phyloP scores from a whole-genome alignment of 2,797 vertebrate genomes.

The Helarctos malayanus region DNA sequence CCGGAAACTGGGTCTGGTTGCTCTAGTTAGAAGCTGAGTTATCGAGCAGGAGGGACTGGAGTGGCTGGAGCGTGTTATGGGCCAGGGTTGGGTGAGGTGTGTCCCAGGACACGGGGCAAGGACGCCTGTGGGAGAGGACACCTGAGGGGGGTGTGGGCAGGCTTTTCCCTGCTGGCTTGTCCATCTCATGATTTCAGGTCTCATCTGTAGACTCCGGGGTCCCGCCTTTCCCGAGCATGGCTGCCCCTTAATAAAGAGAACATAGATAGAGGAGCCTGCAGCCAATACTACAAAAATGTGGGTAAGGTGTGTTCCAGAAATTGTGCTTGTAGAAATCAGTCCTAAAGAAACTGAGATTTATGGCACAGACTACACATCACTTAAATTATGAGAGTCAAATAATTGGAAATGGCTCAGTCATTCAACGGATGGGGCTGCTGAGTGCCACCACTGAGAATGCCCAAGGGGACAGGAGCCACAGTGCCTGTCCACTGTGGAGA shows the following conservation, averaged over 20 bases:
- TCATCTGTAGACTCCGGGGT: background rate
- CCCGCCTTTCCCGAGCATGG: background rate
- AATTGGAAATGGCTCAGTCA: too few relatives aligned
- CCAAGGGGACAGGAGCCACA: too few relatives aligned
- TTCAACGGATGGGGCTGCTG: background rate
- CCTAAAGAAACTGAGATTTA: background rate
- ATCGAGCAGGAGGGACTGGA: background rate
- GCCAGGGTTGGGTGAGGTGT: background rate
- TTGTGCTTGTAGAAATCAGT: background rate
- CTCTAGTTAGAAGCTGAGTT: background rate
- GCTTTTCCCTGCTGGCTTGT: too few relatives aligned
- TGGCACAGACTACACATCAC: background rate
- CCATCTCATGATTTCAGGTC: background rate
- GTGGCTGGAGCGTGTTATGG: background rate
- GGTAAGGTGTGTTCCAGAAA: background rate
- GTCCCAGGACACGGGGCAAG: fast-evolving
- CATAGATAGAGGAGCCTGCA: background rate
- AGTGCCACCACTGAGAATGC: fast-evolving
- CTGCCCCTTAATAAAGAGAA: background rate
- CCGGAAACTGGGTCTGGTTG: background rate
- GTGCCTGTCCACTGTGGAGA: background rate
- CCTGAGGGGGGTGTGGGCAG: background rate
- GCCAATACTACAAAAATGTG: background rate
- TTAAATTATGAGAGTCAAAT: too few relatives aligned
- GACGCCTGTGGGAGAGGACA: too few relatives aligned